Base-by-base conservation (phyloP, 2,888 invertebrate species). In the Chorisops tibialis region DNA sequence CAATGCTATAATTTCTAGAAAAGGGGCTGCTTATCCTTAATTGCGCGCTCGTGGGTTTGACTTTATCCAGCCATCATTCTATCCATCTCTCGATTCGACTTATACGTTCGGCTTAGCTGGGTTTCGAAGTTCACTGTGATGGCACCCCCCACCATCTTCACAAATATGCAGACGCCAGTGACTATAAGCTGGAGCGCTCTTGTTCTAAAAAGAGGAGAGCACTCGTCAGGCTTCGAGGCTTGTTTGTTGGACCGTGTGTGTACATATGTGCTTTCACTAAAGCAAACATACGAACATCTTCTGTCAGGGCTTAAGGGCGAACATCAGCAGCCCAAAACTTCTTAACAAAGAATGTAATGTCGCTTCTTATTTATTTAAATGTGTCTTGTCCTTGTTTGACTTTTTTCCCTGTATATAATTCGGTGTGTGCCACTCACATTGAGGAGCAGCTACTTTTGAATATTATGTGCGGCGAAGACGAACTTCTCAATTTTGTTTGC, bases 261-360 rank as follows among this genome's bases (percentile, higher is more conserved):
- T 50, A 50, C 50, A 50, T 35, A 50, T 50, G 50, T 50, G 50
- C 50, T 50, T 50, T 50, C 50, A 50, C 35, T 50, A n/a, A 50
- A 50, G 50, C 38, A 50, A 50, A 50, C 50, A 50, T 16, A 30
- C 21, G 22, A 24, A 50, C 50, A 50, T 50, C 50, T 50, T 50
- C 24, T 37, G 35, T 24, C 50, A 50, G 50, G 50, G 35, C 50
- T 50, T 35, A 50, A 35, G 30, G 16, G 16, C 50, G 38, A 50
- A 35, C 38, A 50, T 37, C 50, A 47, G 47, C 22, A 47, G 47
- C 22, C 22, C 47, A 47, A 50, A 49, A n/a, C 50, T 24, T 50
- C 50, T 50, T 35, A 50, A 50, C 50, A 50, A 50, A 30, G 50
- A 50, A 50, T n/a, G 50, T 50, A 50, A 50, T 50, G 50, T 50